These are phyloP conservation scores for Steatornis caripensis DNA, from an alignment of 2,113 vertebrate species.

Conservation along the genomic window DNA sequence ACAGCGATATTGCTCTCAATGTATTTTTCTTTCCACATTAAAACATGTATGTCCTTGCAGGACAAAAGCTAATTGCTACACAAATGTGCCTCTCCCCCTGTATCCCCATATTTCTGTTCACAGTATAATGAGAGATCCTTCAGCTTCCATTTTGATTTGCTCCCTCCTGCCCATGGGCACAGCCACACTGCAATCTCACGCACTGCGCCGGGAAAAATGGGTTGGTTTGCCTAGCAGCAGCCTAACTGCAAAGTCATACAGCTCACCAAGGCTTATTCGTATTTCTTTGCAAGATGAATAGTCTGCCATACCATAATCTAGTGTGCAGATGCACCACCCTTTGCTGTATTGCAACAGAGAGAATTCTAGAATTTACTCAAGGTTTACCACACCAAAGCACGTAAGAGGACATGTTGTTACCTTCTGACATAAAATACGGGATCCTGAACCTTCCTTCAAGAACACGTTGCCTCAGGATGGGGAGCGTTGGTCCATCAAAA, in stretches of 20 bases:
- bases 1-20: neutral
- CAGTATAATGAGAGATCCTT: neutral
- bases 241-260: neutral
- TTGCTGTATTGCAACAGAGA: neutral
- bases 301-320: neutral
- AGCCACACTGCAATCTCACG: neutral
- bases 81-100: neutral
- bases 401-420: conserved; percentile 53
- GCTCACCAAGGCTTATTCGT: neutral
- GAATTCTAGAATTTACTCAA: neutral
- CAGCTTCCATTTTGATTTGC: neutral
- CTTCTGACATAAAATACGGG: conserved; percentile 99
- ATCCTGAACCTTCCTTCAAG: conserved; percentile 97
- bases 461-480: conserved; percentile 92
- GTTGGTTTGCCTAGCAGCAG: neutral
- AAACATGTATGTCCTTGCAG: neutral
- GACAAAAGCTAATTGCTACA: neutral
- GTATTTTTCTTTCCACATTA: neutral
- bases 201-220: neutral
- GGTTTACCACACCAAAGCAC: neutral
- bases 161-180: neutral
- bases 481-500: conserved; percentile 94
- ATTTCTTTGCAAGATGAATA: neutral
- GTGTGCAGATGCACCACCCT: neutral
- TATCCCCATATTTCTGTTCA: neutral